Conservation (phyloP, 2,113 vertebrate genomes). For the Vulpes vulpes region DNA sequence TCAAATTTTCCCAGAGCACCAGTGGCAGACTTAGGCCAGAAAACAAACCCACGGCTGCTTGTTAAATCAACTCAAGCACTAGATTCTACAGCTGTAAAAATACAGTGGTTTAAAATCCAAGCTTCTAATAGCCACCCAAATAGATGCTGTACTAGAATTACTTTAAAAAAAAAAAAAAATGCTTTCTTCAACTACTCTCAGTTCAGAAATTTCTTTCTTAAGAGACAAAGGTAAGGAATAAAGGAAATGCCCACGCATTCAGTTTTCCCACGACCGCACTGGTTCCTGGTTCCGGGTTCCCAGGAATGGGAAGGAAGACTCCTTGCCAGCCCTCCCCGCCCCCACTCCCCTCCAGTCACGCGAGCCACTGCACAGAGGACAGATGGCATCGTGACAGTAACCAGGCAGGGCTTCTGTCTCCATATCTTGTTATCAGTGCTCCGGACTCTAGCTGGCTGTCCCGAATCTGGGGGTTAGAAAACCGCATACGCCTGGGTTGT, state of each 20-base stretch:
- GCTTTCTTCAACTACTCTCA: background rate
- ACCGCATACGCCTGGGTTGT: background rate
- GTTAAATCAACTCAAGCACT: conserved; percentile 74
- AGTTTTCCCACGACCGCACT: background rate
- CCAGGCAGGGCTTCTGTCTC: background rate
- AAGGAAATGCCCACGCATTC: background rate
- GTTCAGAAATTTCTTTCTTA: background rate
- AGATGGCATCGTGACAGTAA: no score
- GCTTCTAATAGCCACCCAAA: conserved; percentile 66
- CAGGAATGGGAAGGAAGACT: background rate
- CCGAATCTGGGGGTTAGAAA: conserved; percentile 10
- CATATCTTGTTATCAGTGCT: background rate
- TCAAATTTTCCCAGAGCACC: conserved; percentile 66
- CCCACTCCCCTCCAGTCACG: background rate
- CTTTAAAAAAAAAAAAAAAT: background rate
- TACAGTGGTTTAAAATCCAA: conserved; percentile 64
- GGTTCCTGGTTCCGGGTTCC: background rate
- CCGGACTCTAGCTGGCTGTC: background rate
- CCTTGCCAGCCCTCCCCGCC: background rate
- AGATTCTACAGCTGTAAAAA: conserved; percentile 64
- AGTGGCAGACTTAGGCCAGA: conserved; percentile 18
- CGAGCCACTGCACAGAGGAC: background rate
- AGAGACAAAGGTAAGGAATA: conserved; percentile 36
- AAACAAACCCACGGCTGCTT: conserved; percentile 52
- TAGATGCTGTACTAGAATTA: background rate